These are phyloP conservation scores for Toxotes lorentzi DNA, from an alignment of 2,797 vertebrate genomes.

Conservation along the genomic window DNA sequence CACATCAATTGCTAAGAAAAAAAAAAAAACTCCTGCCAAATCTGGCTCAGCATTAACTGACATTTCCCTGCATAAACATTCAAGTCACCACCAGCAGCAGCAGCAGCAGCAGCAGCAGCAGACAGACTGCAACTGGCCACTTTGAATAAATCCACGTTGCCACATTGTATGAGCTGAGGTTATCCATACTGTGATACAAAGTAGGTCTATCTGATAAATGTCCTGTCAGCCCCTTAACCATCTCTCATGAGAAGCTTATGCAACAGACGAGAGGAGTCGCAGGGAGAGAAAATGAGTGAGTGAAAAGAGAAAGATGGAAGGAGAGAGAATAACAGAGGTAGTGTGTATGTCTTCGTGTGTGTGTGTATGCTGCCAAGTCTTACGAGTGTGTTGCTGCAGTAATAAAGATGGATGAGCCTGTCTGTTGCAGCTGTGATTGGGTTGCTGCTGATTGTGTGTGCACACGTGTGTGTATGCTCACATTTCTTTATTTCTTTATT, in stretches of 20 bases:
- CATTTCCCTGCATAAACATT: slow-evolving; percentile 31
- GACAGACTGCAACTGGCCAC: slow-evolving; percentile 18
- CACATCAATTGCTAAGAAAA: slow-evolving; percentile 39
- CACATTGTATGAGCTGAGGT: slow-evolving; percentile 28
- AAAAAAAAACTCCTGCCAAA: slow-evolving; percentile 13
- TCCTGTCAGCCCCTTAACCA: slow-evolving; percentile 37
- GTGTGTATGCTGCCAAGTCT: slow-evolving; percentile 30
- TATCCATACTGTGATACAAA: slow-evolving; percentile 46
- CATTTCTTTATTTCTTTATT: slow-evolving; percentile 38
- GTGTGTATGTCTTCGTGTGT: slow-evolving; percentile 21
- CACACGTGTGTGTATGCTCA: slow-evolving; percentile 3
- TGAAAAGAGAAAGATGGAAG: slow-evolving; percentile 33
- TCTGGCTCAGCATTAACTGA: slow-evolving; percentile 16
- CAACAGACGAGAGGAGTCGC: slow-evolving; percentile 11
- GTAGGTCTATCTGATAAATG: slow-evolving; percentile 60
- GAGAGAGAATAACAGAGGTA: slow-evolving; percentile 14
- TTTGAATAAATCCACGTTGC: slow-evolving; percentile 50
- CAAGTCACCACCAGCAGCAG: slow-evolving; percentile 21
- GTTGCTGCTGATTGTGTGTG: slow-evolving; percentile 29
- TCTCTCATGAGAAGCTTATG: slow-evolving; percentile 36
- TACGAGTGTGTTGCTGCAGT: slow-evolving; percentile 59
- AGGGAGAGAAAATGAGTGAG: slow-evolving; percentile 26
- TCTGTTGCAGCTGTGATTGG: slow-evolving; percentile 56
- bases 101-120: too few relatives aligned
- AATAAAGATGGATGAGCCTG: slow-evolving; percentile 76